phyloP scores from a whole-genome alignment of 2,113 vertebrate species.

The Pionites leucogaster region DNA sequence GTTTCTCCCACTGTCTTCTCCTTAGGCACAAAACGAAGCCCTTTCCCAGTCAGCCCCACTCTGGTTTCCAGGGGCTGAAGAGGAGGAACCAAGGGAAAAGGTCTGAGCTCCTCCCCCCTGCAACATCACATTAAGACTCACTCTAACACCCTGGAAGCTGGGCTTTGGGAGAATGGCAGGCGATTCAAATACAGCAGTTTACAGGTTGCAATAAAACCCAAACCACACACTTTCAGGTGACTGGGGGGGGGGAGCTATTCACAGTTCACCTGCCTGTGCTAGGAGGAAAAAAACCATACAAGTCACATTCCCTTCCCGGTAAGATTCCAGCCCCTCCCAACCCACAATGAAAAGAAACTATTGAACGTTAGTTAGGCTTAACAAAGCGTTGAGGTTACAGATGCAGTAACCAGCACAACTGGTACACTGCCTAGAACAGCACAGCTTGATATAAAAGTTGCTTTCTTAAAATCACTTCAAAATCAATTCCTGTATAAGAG shows the following conservation, averaged over 20 bases:
- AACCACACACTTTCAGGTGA: slow-evolving; percentile 42
- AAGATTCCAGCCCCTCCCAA: slow-evolving; percentile 17
- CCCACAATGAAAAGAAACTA: slow-evolving; percentile 61
- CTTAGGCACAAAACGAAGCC: neutral
- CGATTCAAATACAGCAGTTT: slow-evolving; percentile 78
- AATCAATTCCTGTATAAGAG: slow-evolving; percentile 69
- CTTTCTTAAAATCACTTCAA: slow-evolving; percentile 74
- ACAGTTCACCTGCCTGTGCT: slow-evolving; percentile 64
- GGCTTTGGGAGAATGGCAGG: slow-evolving; percentile 27
- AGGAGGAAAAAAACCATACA: slow-evolving; percentile 16
- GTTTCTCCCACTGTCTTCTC: neutral
- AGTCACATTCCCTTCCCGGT: slow-evolving; percentile 10
- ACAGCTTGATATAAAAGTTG: slow-evolving; percentile 69
- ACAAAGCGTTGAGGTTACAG: slow-evolving; percentile 60
- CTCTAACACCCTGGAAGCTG: neutral
- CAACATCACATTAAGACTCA: neutral
- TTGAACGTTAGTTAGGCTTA: slow-evolving; percentile 55
- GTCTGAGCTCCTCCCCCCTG: neutral
- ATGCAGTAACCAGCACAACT: slow-evolving; percentile 58
- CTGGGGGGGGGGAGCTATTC: neutral
- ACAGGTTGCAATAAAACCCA: slow-evolving; percentile 63
- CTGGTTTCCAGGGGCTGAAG: neutral
- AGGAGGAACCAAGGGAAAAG: neutral
- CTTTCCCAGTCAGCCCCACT: neutral
- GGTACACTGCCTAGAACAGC: slow-evolving; percentile 47